phyloP scores from a whole-genome alignment of 2,888 invertebrate species.

The Caenorhabditis imperialis region DNA sequence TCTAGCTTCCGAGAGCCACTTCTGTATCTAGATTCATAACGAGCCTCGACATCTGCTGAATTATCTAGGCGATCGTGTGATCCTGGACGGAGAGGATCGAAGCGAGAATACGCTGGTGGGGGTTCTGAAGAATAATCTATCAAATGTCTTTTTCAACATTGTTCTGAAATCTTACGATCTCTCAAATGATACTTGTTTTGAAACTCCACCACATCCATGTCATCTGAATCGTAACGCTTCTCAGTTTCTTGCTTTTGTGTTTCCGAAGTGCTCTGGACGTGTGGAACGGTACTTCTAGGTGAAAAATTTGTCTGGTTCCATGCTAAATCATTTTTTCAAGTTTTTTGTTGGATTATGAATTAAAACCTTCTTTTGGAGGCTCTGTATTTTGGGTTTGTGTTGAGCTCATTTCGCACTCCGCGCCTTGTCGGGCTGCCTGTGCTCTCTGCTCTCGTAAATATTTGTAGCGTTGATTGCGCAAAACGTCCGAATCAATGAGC shows the following conservation, averaged over 20 bases:
- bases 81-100: conserved; percentile 11
- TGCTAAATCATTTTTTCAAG: too few relatives aligned
- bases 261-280: too few relatives aligned
- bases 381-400: too few relatives aligned
- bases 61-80: background rate
- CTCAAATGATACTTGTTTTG: background rate
- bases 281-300: too few relatives aligned
- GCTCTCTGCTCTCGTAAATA: conserved; percentile 4
- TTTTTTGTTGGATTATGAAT: too few relatives aligned
- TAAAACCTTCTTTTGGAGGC: too few relatives aligned
- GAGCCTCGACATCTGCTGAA: background rate
- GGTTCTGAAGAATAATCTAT: conserved; percentile 35
- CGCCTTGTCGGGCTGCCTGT: too few relatives aligned
- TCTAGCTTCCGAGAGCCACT: background rate
- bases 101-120: conserved; percentile 19
- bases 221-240: background rate
- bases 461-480: background rate
- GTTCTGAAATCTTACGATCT: background rate
- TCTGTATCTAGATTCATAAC: background rate
- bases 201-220: background rate
- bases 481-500: conserved; percentile 3
- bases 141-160: too few relatives aligned
- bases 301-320: too few relatives aligned
- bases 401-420: background rate
- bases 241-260: too few relatives aligned